phyloP scores from a whole-genome alignment of 2,888 invertebrate genomes.

The Synergus itoensis region DNA sequence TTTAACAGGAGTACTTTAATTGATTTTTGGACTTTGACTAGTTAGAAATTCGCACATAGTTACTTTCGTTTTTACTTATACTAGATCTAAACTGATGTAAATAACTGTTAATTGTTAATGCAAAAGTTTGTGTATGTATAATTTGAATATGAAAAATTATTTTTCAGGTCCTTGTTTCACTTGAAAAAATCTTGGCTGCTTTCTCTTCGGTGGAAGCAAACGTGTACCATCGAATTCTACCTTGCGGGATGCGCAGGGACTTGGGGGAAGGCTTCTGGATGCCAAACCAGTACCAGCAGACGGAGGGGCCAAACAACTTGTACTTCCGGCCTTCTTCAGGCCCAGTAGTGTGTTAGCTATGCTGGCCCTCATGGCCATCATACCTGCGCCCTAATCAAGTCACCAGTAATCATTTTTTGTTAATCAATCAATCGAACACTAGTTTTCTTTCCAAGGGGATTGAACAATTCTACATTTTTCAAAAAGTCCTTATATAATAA shows the following conservation, averaged over 20 bases:
- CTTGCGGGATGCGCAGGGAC: constrained; percentile 79
- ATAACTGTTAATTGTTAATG: neutral
- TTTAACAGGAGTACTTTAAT: neutral
- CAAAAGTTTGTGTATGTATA: constrained; percentile 8
- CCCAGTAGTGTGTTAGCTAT: constrained; percentile 79
- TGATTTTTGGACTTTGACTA: neutral
- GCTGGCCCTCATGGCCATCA: constrained; percentile 78
- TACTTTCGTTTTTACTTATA: neutral
- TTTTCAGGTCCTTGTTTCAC: constrained; percentile 7
- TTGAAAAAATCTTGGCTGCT: constrained; percentile 56
- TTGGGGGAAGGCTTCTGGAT: constrained; percentile 77
- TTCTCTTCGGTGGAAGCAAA: constrained; percentile 58
- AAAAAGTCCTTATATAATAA: neutral
- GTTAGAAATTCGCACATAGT: neutral
- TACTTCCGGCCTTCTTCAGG: constrained; percentile 86
- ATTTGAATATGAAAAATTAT: neutral
- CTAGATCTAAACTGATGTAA: neutral
- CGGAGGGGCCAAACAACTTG: constrained; percentile 85
- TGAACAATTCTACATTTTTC: constrained; percentile 6
- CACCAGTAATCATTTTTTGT: constrained; percentile 62
- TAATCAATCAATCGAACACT: constrained; percentile 8
- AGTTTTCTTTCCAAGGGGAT: constrained; percentile 38
- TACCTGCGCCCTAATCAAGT: constrained; percentile 75
- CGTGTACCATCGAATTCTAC: constrained; percentile 73
- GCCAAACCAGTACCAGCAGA: constrained; percentile 74